phyloP scores from a whole-genome alignment of 2,888 invertebrate species.

The Aelia acuminata region DNA sequence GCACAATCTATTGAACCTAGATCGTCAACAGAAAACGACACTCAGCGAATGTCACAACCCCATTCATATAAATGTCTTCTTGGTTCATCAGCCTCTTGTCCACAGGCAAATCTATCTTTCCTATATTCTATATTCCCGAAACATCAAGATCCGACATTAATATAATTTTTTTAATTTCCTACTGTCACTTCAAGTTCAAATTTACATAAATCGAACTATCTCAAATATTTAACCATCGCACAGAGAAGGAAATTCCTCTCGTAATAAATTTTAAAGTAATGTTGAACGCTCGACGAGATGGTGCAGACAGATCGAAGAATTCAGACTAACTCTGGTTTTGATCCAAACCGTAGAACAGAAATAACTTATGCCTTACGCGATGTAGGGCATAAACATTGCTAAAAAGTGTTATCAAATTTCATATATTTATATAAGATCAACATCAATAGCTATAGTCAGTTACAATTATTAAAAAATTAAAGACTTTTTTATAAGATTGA shows the following conservation, averaged over 20 bases:
- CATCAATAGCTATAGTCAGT: too few species aligned
- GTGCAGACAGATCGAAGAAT: not conserved
- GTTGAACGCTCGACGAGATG: not conserved
- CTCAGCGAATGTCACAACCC: slow-evolving; percentile 13
- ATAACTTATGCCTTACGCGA: slow-evolving; percentile 7
- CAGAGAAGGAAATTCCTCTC: too few species aligned
- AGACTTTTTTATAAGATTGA: too few species aligned
- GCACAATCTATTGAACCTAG: slow-evolving; percentile 32
- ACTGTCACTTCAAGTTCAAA: too few species aligned
- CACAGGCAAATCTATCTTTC: too few species aligned
- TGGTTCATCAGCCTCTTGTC: not conserved
- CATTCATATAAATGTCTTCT: not conserved
- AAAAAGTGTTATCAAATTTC: not conserved
- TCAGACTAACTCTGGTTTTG: slow-evolving; percentile 22
- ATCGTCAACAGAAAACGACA: not conserved
- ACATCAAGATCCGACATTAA: not conserved
- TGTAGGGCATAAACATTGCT: slow-evolving; percentile 19
- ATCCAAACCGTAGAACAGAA: not conserved
- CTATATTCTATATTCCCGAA: not conserved
- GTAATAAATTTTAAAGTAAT: not conserved
- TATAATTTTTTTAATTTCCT: not conserved
- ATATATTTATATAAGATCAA: not conserved
- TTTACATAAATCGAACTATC: too few species aligned
- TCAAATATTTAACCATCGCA: too few species aligned
- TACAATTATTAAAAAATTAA: too few species aligned